phyloP scores from a whole-genome alignment of 2,797 vertebrate species.

The Alcedo atthis region DNA sequence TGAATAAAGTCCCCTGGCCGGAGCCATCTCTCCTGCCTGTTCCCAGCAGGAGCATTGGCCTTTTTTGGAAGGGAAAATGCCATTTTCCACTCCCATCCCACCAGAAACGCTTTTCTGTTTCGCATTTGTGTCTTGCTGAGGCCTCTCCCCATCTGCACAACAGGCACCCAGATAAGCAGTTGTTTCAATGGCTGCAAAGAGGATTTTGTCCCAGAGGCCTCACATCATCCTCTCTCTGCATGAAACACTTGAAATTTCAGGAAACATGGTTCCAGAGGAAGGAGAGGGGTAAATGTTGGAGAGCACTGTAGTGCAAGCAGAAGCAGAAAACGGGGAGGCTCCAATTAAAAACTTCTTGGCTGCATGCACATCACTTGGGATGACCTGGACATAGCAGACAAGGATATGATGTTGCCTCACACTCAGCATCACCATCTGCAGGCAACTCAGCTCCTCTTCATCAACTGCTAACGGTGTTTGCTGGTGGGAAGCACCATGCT shows the following conservation, averaged over 20 bases:
- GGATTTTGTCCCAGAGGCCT: not conserved
- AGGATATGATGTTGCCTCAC: not conserved
- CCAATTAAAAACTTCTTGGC: not conserved
- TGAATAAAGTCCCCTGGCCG: rapidly evolving
- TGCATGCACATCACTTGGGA: not conserved
- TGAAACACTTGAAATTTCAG: not conserved
- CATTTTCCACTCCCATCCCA: rapidly evolving
- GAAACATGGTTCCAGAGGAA: not conserved
- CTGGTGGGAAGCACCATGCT: not conserved
- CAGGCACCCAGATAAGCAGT: not conserved
- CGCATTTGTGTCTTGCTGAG: rapidly evolving
- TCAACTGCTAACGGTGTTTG: not conserved
- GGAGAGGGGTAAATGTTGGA: not conserved
- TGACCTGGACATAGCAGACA: not conserved
- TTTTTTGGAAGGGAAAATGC: not conserved
- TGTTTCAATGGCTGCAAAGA: not conserved
- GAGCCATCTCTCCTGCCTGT: not conserved
- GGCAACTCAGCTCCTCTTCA: not conserved
- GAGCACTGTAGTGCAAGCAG: not conserved
- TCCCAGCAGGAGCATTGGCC: not conserved
- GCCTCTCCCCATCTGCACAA: not conserved
- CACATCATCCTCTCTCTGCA: not conserved
- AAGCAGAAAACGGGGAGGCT: not conserved
- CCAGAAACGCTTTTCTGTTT: rapidly evolving
- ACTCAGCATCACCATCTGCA: not conserved